phyloP scores from a whole-genome alignment of 2,888 invertebrate genomes.

The Hemithea aestivaria region DNA sequence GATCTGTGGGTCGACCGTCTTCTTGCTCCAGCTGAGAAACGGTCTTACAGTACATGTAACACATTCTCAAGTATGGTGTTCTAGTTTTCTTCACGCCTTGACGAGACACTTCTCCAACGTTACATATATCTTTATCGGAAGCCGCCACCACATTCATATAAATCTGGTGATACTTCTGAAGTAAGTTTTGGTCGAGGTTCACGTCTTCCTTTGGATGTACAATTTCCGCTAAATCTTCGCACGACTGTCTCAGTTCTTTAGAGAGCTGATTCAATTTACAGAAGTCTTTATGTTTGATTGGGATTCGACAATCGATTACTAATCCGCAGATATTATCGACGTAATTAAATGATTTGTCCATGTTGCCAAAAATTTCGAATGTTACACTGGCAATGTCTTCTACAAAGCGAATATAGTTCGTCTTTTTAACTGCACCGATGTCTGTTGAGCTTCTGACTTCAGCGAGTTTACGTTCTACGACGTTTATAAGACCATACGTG shows the following conservation, averaged over 20 bases:
- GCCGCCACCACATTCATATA: constrained; percentile 73
- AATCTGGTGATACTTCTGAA: constrained; percentile 69
- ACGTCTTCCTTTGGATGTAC: constrained; percentile 42
- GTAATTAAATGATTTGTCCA: constrained; percentile 66
- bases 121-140: constrained; percentile 69
- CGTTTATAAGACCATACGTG: constrained; percentile 71
- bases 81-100: constrained; percentile 59
- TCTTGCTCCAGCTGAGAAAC: constrained; percentile 73
- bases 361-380: constrained; percentile 71
- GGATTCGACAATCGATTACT: constrained; percentile 66
- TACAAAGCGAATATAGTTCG: constrained; percentile 68
- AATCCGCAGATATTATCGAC: constrained; percentile 65
- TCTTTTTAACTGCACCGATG: constrained; percentile 65
- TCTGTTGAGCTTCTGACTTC: constrained; percentile 67
- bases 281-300: constrained; percentile 71
- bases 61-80: constrained; percentile 72
- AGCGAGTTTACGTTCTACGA: constrained; percentile 70
- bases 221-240: constrained; percentile 65
- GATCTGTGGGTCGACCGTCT: constrained; percentile 45
- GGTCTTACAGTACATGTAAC: constrained; percentile 79
- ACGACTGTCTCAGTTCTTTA: constrained; percentile 67
- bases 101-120: constrained; percentile 58
- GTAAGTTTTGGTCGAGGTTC: constrained; percentile 49
- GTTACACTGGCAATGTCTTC: constrained; percentile 72
- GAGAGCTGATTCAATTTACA: constrained; percentile 69